A percentile compares a stretch with the other conserved stretches of the same genome.
These are phyloP conservation scores for Atherinomorus stipes DNA, from an alignment of 2,113 vertebrate genomes.

Conservation along the genomic window DNA sequence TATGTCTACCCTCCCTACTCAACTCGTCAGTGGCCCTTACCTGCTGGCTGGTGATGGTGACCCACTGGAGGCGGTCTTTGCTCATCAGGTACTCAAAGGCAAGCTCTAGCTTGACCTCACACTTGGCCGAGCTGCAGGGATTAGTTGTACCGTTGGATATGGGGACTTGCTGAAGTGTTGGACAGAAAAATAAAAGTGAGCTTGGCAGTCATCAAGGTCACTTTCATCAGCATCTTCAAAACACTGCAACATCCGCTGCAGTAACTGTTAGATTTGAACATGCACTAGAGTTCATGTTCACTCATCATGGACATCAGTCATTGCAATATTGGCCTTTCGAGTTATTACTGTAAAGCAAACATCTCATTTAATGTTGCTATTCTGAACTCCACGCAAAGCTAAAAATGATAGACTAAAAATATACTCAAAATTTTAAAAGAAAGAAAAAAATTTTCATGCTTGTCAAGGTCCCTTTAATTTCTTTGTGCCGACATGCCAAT, in stretches of 20 bases:
- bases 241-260: too few relatives aligned
- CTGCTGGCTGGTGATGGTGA: constrained; percentile 98
- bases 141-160: constrained; percentile 87
- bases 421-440: background rate
- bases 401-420: too few relatives aligned
- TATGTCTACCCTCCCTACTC: background rate
- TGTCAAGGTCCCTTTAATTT: background rate
- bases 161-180: constrained; percentile 85
- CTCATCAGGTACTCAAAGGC: constrained; percentile 99
- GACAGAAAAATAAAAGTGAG: background rate
- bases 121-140: constrained; percentile 86
- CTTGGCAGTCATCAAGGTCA: too few relatives aligned
- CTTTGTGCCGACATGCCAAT: too few relatives aligned
- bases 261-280: background rate
- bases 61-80: constrained; percentile 98
- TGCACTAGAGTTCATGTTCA: background rate
- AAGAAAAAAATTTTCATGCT: background rate
- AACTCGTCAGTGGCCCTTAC: constrained; percentile 67
- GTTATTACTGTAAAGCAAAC: background rate
- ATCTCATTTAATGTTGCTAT: background rate
- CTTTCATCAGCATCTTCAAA: background rate
- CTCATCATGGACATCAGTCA: background rate
- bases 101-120: constrained; percentile 95
- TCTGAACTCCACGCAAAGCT: background rate
- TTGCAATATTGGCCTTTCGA: background rate